These are phyloP conservation scores for Todiramphus chloris DNA, from an alignment of 2,113 vertebrate genomes.

Conservation along the genomic window DNA sequence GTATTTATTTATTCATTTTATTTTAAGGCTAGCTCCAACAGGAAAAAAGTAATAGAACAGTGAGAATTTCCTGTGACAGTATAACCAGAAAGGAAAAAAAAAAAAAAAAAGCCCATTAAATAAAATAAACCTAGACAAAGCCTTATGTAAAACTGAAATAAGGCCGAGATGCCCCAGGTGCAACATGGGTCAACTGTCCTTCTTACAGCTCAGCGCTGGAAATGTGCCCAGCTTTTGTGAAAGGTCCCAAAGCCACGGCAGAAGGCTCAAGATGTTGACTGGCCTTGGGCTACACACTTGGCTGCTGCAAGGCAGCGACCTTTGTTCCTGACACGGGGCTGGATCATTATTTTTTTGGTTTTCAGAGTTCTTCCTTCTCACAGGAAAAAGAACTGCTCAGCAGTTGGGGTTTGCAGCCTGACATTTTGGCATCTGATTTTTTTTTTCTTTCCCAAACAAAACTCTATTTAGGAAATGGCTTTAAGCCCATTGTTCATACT, in stretches of 20 bases:
- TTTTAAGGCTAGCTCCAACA: slow-evolving; percentile 57
- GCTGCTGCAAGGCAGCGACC: slow-evolving; percentile 40
- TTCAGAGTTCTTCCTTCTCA: background rate
- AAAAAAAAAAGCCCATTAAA: background rate
- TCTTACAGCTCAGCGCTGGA: background rate
- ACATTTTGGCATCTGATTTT: background rate
- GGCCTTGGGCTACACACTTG: slow-evolving; percentile 55
- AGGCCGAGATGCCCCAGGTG: slow-evolving; percentile 15
- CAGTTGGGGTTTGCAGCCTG: background rate
- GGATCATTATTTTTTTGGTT: background rate
- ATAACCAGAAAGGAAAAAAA: background rate
- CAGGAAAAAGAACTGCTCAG: background rate
- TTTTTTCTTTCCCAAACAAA: background rate
- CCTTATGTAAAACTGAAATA: slow-evolving; percentile 39
- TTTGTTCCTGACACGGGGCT: slow-evolving; percentile 8
- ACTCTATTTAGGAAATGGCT: background rate
- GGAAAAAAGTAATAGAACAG: slow-evolving; percentile 75
- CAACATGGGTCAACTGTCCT: slow-evolving; percentile 7
- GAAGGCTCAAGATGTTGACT: slow-evolving; percentile 62
- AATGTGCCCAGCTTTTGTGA: slow-evolving; percentile 59
- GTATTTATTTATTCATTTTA: slow-evolving; percentile 68
- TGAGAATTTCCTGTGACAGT: slow-evolving; percentile 73
- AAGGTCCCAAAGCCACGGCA: background rate
- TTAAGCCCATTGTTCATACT: background rate
- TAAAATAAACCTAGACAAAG: slow-evolving; percentile 53